These are phyloP conservation scores for Pristionchus pacificus DNA, from an alignment of 1,140 invertebrate species.

Conservation along the genomic window DNA sequence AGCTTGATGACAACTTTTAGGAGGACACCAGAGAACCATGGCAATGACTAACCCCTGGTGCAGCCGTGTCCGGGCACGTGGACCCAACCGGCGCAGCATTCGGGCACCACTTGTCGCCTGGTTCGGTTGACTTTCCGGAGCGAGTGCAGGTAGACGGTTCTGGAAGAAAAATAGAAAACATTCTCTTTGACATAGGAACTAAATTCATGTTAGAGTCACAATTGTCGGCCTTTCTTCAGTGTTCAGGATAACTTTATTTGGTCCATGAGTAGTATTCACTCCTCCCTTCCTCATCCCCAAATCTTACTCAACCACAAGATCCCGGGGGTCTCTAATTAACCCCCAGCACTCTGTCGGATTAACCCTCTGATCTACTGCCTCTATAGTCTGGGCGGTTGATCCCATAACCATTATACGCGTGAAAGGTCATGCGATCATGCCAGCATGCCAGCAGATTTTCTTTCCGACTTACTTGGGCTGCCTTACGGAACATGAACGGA, in stretches of 20 bases:
- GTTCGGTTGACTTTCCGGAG: constrained; percentile 58
- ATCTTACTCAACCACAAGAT: no score
- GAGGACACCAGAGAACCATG: no score
- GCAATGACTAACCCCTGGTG: constrained; percentile 49
- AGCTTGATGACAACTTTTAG: no score
- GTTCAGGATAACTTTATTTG: not conserved
- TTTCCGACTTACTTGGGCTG: constrained; percentile 45
- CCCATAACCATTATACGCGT: no score
- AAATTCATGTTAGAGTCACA: not conserved
- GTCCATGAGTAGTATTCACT: not conserved
- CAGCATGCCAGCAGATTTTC: not conserved
- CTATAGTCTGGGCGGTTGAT: no score
- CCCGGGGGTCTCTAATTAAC: no score
- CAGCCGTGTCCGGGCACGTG: constrained; percentile 58
- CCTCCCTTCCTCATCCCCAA: no score
- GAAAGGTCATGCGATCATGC: no score
- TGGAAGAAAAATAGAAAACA: constrained; percentile 47
- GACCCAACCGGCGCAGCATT: constrained; percentile 62
- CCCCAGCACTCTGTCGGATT: no score
- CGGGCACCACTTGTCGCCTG: constrained; percentile 54
- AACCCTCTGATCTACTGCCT: no score
- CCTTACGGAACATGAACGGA: constrained; percentile 42
- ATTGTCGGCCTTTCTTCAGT: not conserved
- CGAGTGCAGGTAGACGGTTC: constrained; percentile 61
- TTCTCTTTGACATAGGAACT: constrained; percentile 1